phyloP scores from a whole-genome alignment of 37 sponge, comb jelly and placozoan genomes.

The Ianthella basta region DNA sequence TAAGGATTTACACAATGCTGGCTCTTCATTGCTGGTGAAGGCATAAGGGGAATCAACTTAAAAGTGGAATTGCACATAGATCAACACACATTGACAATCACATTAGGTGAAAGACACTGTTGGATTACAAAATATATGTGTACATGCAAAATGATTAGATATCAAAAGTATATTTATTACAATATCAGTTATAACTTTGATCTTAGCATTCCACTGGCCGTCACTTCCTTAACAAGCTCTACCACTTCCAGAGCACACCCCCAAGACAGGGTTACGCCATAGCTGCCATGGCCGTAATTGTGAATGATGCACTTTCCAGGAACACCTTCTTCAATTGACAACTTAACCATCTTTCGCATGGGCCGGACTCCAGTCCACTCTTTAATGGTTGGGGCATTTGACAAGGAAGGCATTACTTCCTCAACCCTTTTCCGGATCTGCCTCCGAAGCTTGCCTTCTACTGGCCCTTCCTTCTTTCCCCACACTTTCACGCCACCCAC shows the following conservation, averaged over 20 bases:
- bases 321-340: slow-evolving; percentile 28
- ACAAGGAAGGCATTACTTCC: slow-evolving; percentile 17
- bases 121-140: too few relatives aligned
- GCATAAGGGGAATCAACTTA: too few relatives aligned
- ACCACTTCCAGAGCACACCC: slow-evolving; percentile 59
- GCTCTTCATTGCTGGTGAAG: too few relatives aligned
- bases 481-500: slow-evolving; percentile 31
- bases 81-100: too few relatives aligned
- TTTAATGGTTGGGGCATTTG: slow-evolving; percentile 27
- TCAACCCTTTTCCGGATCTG: slow-evolving; percentile 7
- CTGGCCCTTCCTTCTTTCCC: neutral
- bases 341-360: slow-evolving; percentile 29
- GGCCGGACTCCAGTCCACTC: slow-evolving; percentile 57
- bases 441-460: neutral
- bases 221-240: neutral
- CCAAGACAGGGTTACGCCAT: slow-evolving; percentile 39
- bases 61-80: too few relatives aligned
- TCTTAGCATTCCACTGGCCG: too few relatives aligned
- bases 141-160: too few relatives aligned
- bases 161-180: too few relatives aligned
- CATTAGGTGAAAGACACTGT: too few relatives aligned
- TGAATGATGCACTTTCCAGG: slow-evolving; percentile 41
- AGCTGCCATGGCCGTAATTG: slow-evolving; percentile 58
- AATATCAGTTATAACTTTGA: too few relatives aligned
- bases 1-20: too few relatives aligned